These are phyloP conservation scores for Stramonita haemastoma DNA, from an alignment of 2,888 invertebrate genomes.

Conservation along the genomic window DNA sequence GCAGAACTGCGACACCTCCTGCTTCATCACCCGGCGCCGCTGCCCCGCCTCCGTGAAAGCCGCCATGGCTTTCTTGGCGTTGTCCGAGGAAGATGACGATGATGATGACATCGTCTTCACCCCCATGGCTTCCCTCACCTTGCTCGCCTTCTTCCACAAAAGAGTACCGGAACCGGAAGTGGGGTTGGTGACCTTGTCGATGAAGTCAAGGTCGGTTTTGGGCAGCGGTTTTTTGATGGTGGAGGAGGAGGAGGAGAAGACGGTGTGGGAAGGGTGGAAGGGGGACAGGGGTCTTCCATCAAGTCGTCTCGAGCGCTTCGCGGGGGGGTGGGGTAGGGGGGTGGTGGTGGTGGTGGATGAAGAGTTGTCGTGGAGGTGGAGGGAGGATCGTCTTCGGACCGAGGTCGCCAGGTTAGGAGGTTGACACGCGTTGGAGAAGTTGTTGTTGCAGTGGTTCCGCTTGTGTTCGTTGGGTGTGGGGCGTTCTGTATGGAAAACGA, in stretches of 20 bases:
- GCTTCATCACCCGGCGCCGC: constrained; percentile 35
- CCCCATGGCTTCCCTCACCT: background rate
- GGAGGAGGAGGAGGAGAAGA: background rate
- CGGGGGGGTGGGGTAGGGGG: background rate
- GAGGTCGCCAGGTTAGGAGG: background rate
- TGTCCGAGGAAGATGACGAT: background rate
- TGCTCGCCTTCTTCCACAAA: background rate
- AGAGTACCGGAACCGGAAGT: background rate
- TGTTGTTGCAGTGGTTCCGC: background rate
- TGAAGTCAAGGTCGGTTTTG: background rate
- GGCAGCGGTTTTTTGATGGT: background rate
- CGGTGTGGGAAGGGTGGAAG: background rate
- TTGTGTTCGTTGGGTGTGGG: background rate
- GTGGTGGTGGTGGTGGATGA: background rate
- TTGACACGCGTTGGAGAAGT: background rate
- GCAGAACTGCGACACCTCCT: constrained; percentile 56
- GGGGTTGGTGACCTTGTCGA: background rate
- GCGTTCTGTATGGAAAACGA: too few species aligned
- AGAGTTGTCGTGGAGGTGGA: too few species aligned
- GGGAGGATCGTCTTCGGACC: background rate
- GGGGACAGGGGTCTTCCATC: constrained; percentile 14
- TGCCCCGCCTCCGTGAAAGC: constrained; percentile 5
- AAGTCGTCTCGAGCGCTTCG: background rate
- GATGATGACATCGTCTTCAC: background rate
- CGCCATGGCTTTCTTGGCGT: background rate